These are phyloP conservation scores for Lemur catta DNA, from an alignment of 2,797 vertebrate genomes.

Conservation along the genomic window DNA sequence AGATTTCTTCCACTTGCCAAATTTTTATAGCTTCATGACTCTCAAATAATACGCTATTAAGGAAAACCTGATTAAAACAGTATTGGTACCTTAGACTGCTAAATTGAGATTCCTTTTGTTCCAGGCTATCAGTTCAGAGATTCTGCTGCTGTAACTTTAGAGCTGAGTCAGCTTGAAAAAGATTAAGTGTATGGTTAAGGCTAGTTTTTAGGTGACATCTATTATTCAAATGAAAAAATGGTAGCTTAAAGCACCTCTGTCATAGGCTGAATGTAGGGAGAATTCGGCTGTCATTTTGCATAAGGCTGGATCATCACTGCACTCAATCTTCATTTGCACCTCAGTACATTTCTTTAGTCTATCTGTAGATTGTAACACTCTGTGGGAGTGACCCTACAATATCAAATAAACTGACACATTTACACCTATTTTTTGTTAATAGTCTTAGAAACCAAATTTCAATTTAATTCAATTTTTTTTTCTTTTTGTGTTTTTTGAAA, in stretches of 20 bases:
- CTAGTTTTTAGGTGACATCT: slow-evolving; percentile 6
- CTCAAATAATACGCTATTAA: slow-evolving; percentile 5
- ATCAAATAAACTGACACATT: neutral
- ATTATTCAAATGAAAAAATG: slow-evolving; percentile 32
- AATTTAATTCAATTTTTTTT: neutral
- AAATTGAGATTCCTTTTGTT: neutral
- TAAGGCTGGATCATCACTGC: neutral
- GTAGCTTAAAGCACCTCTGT: neutral
- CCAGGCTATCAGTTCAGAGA: neutral
- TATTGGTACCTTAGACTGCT: neutral
- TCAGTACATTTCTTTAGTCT: neutral
- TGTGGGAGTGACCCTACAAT: neutral
- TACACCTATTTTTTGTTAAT: neutral
- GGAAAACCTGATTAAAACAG: neutral
- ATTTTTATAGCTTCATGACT: neutral
- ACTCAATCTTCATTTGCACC: neutral
- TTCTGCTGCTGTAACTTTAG: neutral
- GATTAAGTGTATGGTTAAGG: neutral
- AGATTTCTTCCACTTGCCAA: neutral
- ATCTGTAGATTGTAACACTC: neutral
- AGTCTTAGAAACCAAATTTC: neutral
- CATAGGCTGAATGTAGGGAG: neutral
- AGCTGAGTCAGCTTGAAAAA: slow-evolving; percentile 18
- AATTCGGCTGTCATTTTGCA: neutral
- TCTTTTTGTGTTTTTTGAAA: neutral